Evolutionary conservation across 1,140 invertebrate genomes (phyloP).

Genomic region (Plectrocnemia conspersa): DNA sequence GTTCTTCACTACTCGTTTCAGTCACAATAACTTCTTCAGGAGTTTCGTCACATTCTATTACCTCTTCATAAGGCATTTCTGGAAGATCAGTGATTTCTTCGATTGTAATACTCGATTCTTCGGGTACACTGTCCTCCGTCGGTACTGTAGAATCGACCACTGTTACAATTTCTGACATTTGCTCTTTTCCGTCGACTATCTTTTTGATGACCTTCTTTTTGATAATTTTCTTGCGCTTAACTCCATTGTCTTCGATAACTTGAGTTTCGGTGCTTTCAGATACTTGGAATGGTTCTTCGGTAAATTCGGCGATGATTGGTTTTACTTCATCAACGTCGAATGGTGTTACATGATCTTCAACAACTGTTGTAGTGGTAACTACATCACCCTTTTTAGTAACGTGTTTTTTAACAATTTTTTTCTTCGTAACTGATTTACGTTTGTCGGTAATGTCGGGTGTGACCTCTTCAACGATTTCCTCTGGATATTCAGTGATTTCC

Average conservation of each 20-base stretch:
- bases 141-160: neutral
- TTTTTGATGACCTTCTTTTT: constrained; percentile 30
- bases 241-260: constrained; percentile 23
- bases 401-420: constrained; percentile 35
- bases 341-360: constrained; percentile 19
- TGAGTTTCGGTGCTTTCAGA: neutral
- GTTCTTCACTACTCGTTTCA: constrained; percentile 18
- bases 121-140: neutral
- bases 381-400: constrained; percentile 5
- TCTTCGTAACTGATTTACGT: constrained; percentile 29
- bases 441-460: constrained; percentile 7
- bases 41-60: constrained; percentile 25
- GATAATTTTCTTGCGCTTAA: constrained; percentile 17
- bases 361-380: constrained; percentile 1
- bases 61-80: constrained; percentile 7
- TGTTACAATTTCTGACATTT: neutral
- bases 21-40: constrained; percentile 32
- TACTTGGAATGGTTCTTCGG: constrained; percentile 17
- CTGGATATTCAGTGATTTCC: constrained; percentile 8
- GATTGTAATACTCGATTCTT: constrained; percentile 12
- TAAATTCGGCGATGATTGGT: neutral
- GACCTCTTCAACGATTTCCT: constrained; percentile 18
- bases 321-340: constrained; percentile 26
- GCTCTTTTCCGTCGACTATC: constrained; percentile 24
- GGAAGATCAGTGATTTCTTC: too few species aligned